Evolutionary conservation across 2,888 invertebrate species (phyloP), one percentile per base, ranked within the genome.

Genomic region (Stratiomys singularior): DNA sequence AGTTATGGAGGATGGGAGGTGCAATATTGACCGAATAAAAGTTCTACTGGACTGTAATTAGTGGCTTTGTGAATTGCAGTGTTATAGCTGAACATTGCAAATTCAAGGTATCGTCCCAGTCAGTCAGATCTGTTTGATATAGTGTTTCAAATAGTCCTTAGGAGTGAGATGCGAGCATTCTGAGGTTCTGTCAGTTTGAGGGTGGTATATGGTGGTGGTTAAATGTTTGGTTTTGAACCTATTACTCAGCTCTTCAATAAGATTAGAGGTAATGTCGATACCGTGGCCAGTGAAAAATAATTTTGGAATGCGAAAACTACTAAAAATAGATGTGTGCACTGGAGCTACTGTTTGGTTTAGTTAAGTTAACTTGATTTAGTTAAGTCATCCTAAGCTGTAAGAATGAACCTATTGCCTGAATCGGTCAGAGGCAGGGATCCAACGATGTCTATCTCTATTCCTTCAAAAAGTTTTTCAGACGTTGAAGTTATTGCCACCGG

Each of bases 381-480:
- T 18, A 84, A 76, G 78, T 85, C 83, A 71, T 85, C 84, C 81
- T 84, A 83, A 4, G 84, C 27, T 0, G 85, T 85, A 13, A 86
- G 72, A 21, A 86, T 83, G 76, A 81, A 86, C 81, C 81, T 67
- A 18, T 67, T 77, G 15, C 77, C 77, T n/a, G 18, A 5, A 52
- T 77, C 66, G 2, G 67, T 77, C 81, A 67, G 37, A 1, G 77
- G 77, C n/a, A n/a, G n/a, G n/a, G n/a, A n/a, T 1, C 77, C 77
- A 30, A 77, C 69, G 15, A 67, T 56, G 27, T 77, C 77, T 15
- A 77, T 15, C 15, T 13, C 30, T 27, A 77, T 21, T 28, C 18
- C 67, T 30, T 77, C 56, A 30, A 77, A 77, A 30, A 52, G 77
- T 56, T 77, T 66, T 2, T n/a, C 7, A 15, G 25, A 46, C 2